Evolutionary conservation across 2,888 invertebrate species (phyloP).

Genomic region (Ashinkailepas kermadecensis): DNA sequence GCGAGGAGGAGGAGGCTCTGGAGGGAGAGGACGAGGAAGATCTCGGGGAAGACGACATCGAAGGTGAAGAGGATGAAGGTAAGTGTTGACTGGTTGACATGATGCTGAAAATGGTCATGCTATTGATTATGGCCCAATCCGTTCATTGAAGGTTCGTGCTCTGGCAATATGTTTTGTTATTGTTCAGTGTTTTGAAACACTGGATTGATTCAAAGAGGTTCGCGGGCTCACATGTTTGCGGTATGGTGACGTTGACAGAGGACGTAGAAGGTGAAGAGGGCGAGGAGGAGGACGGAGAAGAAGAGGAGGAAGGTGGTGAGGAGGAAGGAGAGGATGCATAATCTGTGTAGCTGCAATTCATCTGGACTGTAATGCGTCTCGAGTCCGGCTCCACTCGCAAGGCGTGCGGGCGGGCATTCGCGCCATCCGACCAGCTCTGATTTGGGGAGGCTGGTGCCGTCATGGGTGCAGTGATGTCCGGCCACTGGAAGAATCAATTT

Average conservation of each 20-base stretch:
- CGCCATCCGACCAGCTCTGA: too few species aligned
- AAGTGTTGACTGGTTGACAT: not conserved
- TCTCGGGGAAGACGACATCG: slow-evolving; percentile 24
- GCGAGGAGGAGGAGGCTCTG: slow-evolving; percentile 25
- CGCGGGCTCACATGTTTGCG: too few species aligned
- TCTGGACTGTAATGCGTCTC: not conserved
- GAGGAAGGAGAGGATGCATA: slow-evolving; percentile 26
- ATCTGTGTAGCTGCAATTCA: slow-evolving; percentile 15
- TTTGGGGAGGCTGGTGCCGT: too few species aligned
- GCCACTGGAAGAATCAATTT: not conserved
- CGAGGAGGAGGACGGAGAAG: slow-evolving; percentile 18
- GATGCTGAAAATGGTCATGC: too few species aligned
- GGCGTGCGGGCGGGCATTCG: too few species aligned
- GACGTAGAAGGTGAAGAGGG: slow-evolving; percentile 25
- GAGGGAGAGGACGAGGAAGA: slow-evolving; percentile 26
- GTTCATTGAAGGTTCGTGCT: too few species aligned
- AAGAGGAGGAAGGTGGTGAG: slow-evolving; percentile 19
- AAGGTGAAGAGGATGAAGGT: slow-evolving; percentile 25
- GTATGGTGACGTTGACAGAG: not conserved
- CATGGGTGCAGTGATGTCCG: not conserved
- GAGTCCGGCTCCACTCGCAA: too few species aligned
- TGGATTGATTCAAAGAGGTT: too few species aligned
- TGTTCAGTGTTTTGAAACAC: too few species aligned
- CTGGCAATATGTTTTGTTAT: too few species aligned
- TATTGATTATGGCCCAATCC: too few species aligned